Percentiles rank a stretch among this genome's conserved stretches.
These are phyloP conservation scores for Gallinago undulata DNA, from an alignment of 2,113 vertebrate genomes.

Conservation along the genomic window DNA sequence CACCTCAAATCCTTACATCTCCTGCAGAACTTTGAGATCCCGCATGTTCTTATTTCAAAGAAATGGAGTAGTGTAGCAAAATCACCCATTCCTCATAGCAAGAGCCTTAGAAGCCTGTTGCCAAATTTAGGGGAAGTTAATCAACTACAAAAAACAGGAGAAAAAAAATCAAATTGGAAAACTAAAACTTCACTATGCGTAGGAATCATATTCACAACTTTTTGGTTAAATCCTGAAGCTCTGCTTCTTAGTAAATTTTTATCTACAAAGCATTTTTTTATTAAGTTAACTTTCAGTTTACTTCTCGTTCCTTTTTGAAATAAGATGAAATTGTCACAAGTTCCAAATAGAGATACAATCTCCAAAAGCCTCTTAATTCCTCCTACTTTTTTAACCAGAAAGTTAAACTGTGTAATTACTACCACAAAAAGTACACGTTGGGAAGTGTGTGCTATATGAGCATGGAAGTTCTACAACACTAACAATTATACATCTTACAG, in stretches of 20 bases:
- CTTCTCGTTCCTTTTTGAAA: neutral
- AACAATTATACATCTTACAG: neutral
- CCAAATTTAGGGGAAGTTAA: neutral
- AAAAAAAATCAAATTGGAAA: neutral
- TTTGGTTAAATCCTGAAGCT: neutral
- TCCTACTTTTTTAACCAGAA: neutral
- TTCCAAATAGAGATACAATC: neutral
- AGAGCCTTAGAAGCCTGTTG: neutral
- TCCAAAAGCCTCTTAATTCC: neutral
- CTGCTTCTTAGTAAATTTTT: neutral
- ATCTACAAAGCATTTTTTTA: neutral
- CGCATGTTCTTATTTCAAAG: neutral
- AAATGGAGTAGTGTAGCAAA: neutral
- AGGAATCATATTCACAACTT: neutral
- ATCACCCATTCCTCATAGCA: accelerated
- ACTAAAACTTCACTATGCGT: accelerated
- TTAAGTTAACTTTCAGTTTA: neutral
- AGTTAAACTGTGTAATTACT: neutral
- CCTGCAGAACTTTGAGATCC: neutral
- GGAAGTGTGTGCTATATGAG: accelerated
- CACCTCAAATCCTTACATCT: neutral
- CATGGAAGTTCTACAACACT: neutral
- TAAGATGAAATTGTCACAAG: neutral
- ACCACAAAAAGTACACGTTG: neutral
- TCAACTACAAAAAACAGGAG: accelerated